A percentile compares a stretch with the other conserved stretches of the same genome.
Conservation (phyloP, 2,888 invertebrate genomes). For the Drosophila prostipennis region DNA sequence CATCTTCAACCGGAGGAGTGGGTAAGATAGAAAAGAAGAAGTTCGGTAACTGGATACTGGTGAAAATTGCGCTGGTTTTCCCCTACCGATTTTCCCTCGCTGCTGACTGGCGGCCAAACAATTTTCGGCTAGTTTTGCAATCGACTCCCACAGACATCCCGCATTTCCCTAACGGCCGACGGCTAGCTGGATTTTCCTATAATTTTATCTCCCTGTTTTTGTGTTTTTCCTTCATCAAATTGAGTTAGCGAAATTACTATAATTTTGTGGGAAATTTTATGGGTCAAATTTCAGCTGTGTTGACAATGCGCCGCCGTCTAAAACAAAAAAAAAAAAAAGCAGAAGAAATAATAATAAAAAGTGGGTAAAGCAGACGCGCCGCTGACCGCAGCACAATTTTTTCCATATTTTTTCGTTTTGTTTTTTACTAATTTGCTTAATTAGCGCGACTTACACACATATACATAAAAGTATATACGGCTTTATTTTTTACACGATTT, state of each 20-base stretch:
- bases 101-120: conserved; percentile 34
- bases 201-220: conserved; percentile 28
- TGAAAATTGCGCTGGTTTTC: conserved; percentile 70
- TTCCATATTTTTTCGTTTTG: conserved; percentile 24
- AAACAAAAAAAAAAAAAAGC: conserved; percentile 5
- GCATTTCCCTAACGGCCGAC: conserved; percentile 37
- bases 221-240: conserved; percentile 61
- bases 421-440: conserved; percentile 70
- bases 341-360: conserved; percentile 28
- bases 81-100: conserved; percentile 24
- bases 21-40: conserved; percentile 2
- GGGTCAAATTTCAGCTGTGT: conserved; percentile 71
- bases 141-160: conserved; percentile 20
- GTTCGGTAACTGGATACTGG: conserved; percentile 63
- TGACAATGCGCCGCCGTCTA: conserved; percentile 53
- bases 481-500: conserved; percentile 43
- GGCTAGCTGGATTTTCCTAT: conserved; percentile 34
- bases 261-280: conserved; percentile 79
- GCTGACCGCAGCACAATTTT: conserved; percentile 62
- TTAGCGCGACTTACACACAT: conserved; percentile 59
- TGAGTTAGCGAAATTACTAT: conserved; percentile 77
- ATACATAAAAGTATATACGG: conserved; percentile 13
- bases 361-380: conserved; percentile 48
- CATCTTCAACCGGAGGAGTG: conserved; percentile 35
- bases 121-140: conserved; percentile 78